Evolutionary conservation across 2,113 vertebrate species (phyloP).

Genomic region (Eptatretus burgeri): DNA sequence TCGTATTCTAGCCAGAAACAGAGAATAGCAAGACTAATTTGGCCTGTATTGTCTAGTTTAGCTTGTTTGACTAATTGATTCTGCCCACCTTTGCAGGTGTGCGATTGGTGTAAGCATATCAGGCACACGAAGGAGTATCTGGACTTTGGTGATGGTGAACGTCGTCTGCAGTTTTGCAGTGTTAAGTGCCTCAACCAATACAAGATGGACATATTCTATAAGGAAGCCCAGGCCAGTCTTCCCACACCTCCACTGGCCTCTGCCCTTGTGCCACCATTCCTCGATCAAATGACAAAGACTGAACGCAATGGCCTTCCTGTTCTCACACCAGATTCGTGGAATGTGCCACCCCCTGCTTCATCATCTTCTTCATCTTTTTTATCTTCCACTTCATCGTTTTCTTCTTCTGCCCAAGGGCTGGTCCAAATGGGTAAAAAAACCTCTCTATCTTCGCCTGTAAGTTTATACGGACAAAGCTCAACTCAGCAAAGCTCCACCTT

Average conservation of each 20-base stretch:
- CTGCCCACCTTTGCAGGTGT: slow-evolving; percentile 37
- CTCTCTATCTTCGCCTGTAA: too few relatives aligned
- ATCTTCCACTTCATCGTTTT: slow-evolving; percentile 50
- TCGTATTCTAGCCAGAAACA: not conserved
- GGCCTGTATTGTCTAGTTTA: not conserved
- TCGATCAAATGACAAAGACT: slow-evolving; percentile 40
- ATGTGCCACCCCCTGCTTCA: slow-evolving; percentile 49
- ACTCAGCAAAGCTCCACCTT: too few relatives aligned
- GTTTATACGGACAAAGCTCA: too few relatives aligned
- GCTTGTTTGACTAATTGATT: not conserved
- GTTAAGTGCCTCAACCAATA: slow-evolving; percentile 99
- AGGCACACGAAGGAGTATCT: slow-evolving; percentile 99
- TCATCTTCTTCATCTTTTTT: slow-evolving; percentile 36
- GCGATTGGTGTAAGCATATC: slow-evolving; percentile 99
- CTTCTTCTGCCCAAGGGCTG: slow-evolving; percentile 46
- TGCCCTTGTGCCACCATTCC: slow-evolving; percentile 17
- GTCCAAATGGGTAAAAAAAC: too few relatives aligned
- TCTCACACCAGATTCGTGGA: slow-evolving; percentile 97
- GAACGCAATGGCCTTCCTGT: slow-evolving; percentile 63
- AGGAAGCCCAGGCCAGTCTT: slow-evolving; percentile 93
- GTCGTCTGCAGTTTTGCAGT: slow-evolving; percentile 98
- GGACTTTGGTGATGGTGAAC: slow-evolving; percentile 93
- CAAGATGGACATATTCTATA: slow-evolving; percentile 99
- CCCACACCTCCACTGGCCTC: slow-evolving; percentile 69
- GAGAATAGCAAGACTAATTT: not conserved